phyloP scores from a whole-genome alignment of 2,797 vertebrate species.

The Pyrocephalus nanus region DNA sequence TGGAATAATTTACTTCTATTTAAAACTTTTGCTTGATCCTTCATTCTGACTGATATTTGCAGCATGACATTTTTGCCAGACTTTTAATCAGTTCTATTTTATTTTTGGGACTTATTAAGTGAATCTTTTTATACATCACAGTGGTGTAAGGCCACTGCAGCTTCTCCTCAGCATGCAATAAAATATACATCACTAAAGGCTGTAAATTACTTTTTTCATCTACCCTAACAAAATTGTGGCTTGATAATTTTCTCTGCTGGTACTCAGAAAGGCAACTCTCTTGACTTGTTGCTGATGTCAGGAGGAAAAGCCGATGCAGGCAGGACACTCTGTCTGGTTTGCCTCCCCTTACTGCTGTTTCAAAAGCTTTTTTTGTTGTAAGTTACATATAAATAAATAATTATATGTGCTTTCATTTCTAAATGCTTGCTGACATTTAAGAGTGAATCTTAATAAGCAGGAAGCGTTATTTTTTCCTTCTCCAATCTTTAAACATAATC shows the following conservation, averaged over 20 bases:
- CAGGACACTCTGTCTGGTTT: not conserved
- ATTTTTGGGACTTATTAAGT: not conserved
- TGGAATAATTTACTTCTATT: not conserved
- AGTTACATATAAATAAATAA: not conserved
- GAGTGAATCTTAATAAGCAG: not conserved
- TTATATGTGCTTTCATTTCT: not conserved
- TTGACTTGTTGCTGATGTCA: not conserved
- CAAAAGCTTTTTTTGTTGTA: not conserved
- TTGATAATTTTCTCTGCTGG: not conserved
- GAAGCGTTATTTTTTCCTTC: not conserved
- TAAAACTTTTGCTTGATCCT: not conserved
- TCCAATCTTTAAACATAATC: not conserved
- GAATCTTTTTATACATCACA: not conserved
- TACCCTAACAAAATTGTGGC: not conserved
- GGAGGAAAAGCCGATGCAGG: not conserved
- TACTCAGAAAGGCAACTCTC: not conserved
- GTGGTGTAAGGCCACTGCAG: not conserved
- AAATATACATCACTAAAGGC: not conserved
- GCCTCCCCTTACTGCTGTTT: not conserved
- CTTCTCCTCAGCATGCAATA: not conserved
- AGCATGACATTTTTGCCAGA: not conserved
- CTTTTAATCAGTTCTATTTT: slow-evolving; percentile 36
- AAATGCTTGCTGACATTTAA: not conserved
- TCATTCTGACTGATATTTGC: not conserved
- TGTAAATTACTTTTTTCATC: slow-evolving; percentile 15